Percentiles rank a stretch among this genome's conserved stretches.
These are phyloP conservation scores for Scolopax mira DNA, from an alignment of 2,113 vertebrate genomes.

Conservation along the genomic window DNA sequence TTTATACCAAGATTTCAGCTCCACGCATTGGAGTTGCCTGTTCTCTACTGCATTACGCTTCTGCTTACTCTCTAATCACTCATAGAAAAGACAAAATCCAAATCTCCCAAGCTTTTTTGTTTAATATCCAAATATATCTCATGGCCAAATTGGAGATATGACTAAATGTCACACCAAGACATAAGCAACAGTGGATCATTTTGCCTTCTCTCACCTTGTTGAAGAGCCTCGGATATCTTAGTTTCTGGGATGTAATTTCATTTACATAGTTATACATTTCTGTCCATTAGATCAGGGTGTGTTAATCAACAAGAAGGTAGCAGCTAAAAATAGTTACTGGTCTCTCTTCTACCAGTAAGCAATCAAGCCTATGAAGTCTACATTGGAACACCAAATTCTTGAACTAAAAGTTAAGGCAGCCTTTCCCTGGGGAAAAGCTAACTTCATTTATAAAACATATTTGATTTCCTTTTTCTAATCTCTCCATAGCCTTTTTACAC, in stretches of 20 bases:
- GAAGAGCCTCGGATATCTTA: not conserved
- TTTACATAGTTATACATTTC: not conserved
- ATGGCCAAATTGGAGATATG: not conserved
- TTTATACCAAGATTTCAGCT: not conserved
- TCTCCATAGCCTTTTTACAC: constrained; percentile 67
- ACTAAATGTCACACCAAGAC: not conserved
- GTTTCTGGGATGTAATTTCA: not conserved
- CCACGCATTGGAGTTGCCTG: not conserved
- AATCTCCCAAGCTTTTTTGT: not conserved
- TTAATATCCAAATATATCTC: not conserved
- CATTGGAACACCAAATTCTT: constrained; percentile 26
- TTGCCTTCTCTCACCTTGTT: not conserved
- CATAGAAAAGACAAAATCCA: not conserved
- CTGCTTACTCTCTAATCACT: not conserved
- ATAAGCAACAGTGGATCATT: not conserved
- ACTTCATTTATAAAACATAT: constrained; percentile 77
- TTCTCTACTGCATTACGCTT: not conserved
- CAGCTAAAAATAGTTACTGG: constrained; percentile 8
- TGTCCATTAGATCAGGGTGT: not conserved
- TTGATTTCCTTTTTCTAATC: constrained; percentile 76
- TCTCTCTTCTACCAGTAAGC: constrained; percentile 11
- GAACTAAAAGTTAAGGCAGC: constrained; percentile 59
- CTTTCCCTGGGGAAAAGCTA: constrained; percentile 60
- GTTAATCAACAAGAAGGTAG: not conserved
- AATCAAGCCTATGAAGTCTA: constrained; percentile 9